phyloP scores from a whole-genome alignment of 2,113 vertebrate species.

The Tor tambroides region DNA sequence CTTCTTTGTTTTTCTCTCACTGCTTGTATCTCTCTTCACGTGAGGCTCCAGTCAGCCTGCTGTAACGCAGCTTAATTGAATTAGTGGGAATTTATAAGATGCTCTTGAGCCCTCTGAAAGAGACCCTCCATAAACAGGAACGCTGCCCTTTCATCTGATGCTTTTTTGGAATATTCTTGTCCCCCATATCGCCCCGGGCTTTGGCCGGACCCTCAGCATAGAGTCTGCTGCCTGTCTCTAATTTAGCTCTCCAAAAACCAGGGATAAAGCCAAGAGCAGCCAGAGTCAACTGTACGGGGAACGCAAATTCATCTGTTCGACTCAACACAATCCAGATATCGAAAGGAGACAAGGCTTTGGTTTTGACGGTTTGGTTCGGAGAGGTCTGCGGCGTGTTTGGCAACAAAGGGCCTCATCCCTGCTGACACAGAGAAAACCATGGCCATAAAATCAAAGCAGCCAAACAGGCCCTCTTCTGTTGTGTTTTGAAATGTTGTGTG shows the following conservation, averaged over 20 bases:
- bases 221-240: slow-evolving; percentile 68
- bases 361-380: background rate
- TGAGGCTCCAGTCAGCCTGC: slow-evolving; percentile 64
- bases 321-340: slow-evolving; percentile 24
- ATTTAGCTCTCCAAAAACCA: slow-evolving; percentile 54
- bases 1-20: background rate
- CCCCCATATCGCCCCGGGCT: slow-evolving; percentile 56
- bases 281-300: slow-evolving; percentile 15
- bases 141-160: slow-evolving; percentile 65
- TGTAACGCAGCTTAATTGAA: slow-evolving; percentile 68
- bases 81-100: slow-evolving; percentile 65
- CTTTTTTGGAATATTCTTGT: slow-evolving; percentile 59
- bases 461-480: slow-evolving; percentile 36
- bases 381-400: slow-evolving; percentile 35
- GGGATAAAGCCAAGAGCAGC: slow-evolving; percentile 36
- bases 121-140: slow-evolving; percentile 57
- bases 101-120: slow-evolving; percentile 51
- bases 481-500: slow-evolving; percentile 41
- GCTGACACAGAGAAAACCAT: slow-evolving; percentile 32
- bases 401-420: slow-evolving; percentile 38
- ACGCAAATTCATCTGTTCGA: slow-evolving; percentile 17
- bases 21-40: slow-evolving; percentile 12
- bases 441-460: slow-evolving; percentile 12
- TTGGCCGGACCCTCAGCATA: slow-evolving; percentile 58
- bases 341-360: background rate